Evolutionary conservation across 2,888 invertebrate genomes (phyloP).

Genomic region (Hydrotaea cyrtoneurina): DNA sequence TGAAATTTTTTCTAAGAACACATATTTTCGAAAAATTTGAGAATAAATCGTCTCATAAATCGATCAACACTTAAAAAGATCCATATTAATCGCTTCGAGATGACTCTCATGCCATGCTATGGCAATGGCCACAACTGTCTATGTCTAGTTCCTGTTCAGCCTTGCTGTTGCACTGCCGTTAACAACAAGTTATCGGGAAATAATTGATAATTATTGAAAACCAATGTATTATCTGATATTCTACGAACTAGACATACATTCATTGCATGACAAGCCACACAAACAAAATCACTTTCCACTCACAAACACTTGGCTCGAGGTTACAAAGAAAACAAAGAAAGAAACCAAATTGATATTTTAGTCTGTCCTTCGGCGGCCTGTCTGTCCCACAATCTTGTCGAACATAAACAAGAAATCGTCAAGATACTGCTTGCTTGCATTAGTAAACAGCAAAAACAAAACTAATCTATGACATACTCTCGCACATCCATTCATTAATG

Average conservation of each 20-base stretch:
- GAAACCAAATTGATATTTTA: not conserved
- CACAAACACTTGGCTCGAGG: not conserved
- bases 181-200: slow-evolving; percentile 55
- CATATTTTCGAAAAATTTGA: no score
- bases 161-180: not conserved
- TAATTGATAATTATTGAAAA: slow-evolving; percentile 57
- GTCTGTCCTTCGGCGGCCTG: not conserved
- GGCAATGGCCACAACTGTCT: no score
- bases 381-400: not conserved
- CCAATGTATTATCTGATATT: slow-evolving; percentile 23
- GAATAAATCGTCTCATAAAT: no score
- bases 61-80: no score
- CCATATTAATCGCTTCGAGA: no score
- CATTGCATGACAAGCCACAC: not conserved
- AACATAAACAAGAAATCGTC: not conserved
- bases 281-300: not conserved
- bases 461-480: not conserved
- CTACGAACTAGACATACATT: slow-evolving; percentile 15
- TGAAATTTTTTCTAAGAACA: no score
- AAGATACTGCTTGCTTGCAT: not conserved
- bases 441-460: not conserved
- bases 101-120: no score
- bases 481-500: not conserved
- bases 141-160: no score
- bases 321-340: slow-evolving; percentile 2